phyloP scores from a whole-genome alignment of 1,140 invertebrate genomes.

The Phocides pigmalion region DNA sequence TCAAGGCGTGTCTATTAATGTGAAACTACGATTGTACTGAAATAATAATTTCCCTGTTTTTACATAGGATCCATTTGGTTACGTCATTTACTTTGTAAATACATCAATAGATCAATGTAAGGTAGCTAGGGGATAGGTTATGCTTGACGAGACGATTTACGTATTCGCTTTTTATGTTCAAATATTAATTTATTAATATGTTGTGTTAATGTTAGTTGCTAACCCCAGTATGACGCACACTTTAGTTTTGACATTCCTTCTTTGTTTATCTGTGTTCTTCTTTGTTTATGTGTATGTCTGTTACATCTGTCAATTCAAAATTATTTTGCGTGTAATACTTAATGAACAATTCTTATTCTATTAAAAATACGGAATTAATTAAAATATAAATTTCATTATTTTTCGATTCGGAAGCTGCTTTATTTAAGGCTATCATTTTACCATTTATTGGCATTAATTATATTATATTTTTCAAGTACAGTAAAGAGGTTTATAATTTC shows the following conservation, averaged over 20 bases:
- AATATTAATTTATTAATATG: neutral
- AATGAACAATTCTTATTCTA: too few species aligned
- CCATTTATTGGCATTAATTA: neutral
- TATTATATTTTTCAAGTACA: neutral
- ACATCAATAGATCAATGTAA: constrained; percentile 1
- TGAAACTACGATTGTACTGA: too few species aligned
- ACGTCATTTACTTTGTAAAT: neutral
- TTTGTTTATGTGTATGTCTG: too few species aligned
- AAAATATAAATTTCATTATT: too few species aligned
- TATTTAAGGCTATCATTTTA: too few species aligned
- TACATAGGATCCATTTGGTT: neutral
- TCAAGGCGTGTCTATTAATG: too few species aligned
- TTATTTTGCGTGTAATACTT: too few species aligned
- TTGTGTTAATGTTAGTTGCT: constrained; percentile 4
- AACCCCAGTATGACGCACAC: neutral
- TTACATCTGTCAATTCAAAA: too few species aligned
- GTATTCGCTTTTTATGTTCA: neutral
- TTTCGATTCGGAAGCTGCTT: too few species aligned
- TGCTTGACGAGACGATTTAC: neutral
- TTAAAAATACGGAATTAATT: too few species aligned
- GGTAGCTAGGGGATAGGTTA: neutral
- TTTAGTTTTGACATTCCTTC: neutral
- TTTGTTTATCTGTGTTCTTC: neutral
- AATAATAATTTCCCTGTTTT: too few species aligned
- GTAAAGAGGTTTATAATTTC: neutral